phyloP scores from a whole-genome alignment of 2,888 invertebrate genomes.

The Trissolcus brochymenae region DNA sequence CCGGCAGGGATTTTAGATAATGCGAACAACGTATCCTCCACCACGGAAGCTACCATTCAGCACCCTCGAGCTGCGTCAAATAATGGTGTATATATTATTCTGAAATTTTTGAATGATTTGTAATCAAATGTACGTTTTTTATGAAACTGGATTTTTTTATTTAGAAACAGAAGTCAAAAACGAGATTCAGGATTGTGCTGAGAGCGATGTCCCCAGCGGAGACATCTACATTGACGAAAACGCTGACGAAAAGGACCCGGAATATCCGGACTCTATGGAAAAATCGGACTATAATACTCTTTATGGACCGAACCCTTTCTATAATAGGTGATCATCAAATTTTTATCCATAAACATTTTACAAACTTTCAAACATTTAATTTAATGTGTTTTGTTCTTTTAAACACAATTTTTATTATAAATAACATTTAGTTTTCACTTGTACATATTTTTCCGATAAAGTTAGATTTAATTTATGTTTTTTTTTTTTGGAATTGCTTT shows the following conservation, averaged over 20 bases:
- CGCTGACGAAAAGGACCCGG: constrained; percentile 73
- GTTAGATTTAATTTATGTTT: too few species aligned
- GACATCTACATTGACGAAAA: constrained; percentile 74
- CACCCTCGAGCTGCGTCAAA: constrained; percentile 70
- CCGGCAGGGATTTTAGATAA: constrained; percentile 75
- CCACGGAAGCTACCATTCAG: constrained; percentile 73
- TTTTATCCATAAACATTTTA: not conserved
- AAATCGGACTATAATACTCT: constrained; percentile 72
- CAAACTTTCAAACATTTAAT: too few species aligned
- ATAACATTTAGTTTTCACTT: too few species aligned
- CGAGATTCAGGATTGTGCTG: constrained; percentile 74
- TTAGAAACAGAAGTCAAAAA: constrained; percentile 74
- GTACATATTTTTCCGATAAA: not conserved
- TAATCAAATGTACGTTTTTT: too few species aligned
- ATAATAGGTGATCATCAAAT: constrained; percentile 67
- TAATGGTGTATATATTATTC: constrained; percentile 68
- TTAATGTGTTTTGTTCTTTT: too few species aligned
- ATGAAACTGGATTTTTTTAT: not conserved
- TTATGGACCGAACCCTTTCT: constrained; percentile 72
- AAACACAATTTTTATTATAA: too few species aligned
- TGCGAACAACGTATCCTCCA: constrained; percentile 74
- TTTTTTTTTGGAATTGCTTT: too few species aligned
- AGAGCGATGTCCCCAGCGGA: constrained; percentile 72
- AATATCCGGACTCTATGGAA: constrained; percentile 74
- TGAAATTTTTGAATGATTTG: not conserved